Percentiles rank a stretch among this genome's conserved stretches.
Conservation (phyloP, 2,888 invertebrate genomes). For the Frankliniella intonsa region DNA sequence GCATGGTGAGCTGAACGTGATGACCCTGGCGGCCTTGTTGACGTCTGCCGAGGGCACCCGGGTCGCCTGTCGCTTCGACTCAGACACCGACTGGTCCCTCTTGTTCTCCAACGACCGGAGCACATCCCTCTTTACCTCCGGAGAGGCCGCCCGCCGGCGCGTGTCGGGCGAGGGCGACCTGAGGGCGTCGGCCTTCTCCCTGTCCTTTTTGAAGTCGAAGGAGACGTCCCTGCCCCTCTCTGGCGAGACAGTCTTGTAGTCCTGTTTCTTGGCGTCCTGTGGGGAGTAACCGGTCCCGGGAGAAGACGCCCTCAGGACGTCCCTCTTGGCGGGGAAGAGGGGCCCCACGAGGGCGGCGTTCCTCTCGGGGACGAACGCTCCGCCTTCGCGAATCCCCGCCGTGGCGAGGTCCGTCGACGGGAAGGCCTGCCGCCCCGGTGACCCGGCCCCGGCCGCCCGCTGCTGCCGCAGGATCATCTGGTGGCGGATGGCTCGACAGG, state of each 20-base stretch:
- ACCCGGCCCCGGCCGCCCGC: not conserved
- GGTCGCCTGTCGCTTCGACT: not conserved
- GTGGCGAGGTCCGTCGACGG: not conserved
- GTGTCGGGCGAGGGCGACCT: not conserved
- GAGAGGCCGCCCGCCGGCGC: not conserved
- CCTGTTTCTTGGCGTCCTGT: too few relatives aligned
- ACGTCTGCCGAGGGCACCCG: not conserved
- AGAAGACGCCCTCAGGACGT: not conserved
- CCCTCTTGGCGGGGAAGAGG: conserved; percentile 5
- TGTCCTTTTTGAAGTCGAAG: not conserved
- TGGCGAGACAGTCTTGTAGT: not conserved
- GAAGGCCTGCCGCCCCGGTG: not conserved
- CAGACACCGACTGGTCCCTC: not conserved
- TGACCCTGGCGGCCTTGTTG: not conserved
- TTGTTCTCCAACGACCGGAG: not conserved
- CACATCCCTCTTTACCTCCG: not conserved
- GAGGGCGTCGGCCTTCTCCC: not conserved
- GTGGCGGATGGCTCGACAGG: not conserved
- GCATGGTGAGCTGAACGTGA: not conserved
- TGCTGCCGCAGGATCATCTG: not conserved
- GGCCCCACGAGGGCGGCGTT: not conserved
- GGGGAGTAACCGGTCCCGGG: not conserved
- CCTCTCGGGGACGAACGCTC: too few relatives aligned
- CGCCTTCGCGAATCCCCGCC: too few relatives aligned
- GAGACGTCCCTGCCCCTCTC: not conserved